Conservation (phyloP, 2,888 invertebrate species). For the Entomobrya multifasciata region DNA sequence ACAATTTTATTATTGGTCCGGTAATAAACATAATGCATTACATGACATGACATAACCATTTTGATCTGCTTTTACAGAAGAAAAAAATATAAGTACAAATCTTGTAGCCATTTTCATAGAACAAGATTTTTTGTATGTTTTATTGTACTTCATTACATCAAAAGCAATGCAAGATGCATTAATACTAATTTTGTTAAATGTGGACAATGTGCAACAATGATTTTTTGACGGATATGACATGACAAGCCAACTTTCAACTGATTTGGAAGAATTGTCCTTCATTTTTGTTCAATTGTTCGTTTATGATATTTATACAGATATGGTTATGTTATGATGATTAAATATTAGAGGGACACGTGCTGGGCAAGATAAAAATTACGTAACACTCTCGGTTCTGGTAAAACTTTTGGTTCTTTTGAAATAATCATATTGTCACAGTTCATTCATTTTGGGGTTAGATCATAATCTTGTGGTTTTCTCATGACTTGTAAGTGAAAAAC, state of each 20-base stretch:
- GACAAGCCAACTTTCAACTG: slow-evolving; percentile 9
- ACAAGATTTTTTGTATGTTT: no score
- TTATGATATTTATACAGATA: no score
- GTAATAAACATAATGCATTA: neutral
- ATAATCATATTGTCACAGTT: no score
- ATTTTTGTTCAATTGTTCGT: neutral
- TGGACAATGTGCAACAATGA: slow-evolving; percentile 30
- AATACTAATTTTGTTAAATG: slow-evolving; percentile 1
- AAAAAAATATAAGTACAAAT: no score
- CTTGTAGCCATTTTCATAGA: no score
- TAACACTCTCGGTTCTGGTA: no score
- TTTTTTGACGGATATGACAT: slow-evolving; percentile 39
- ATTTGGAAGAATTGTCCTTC: slow-evolving; percentile 17
- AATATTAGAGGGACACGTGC: slow-evolving; percentile 6
- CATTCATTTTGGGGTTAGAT: no score
- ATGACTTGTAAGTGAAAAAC: no score
- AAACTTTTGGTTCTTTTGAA: no score
- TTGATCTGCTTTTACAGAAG: neutral
- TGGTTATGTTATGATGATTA: neutral
- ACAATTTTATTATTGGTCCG: neutral
- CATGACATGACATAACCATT: neutral
- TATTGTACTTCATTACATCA: neutral
- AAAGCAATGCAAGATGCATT: neutral
- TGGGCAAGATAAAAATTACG: neutral
- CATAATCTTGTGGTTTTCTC: no score